These are phyloP conservation scores for Phlogophora meticulosa DNA, from an alignment of 2,888 invertebrate species.

Conservation along the genomic window DNA sequence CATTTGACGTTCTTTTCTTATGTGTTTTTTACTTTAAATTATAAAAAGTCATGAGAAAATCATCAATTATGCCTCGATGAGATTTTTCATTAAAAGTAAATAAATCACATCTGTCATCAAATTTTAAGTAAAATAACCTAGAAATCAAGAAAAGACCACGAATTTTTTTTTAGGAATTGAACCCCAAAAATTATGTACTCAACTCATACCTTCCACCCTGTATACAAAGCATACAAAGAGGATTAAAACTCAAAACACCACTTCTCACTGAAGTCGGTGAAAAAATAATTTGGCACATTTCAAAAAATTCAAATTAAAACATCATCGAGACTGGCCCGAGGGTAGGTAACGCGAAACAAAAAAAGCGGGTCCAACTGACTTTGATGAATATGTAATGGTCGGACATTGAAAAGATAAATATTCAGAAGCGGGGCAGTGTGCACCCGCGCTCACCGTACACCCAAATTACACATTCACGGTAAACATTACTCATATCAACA, in stretches of 20 bases:
- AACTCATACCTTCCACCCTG: too few species aligned
- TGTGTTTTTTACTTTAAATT: too few species aligned
- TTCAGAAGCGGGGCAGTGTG: slow-evolving; percentile 23
- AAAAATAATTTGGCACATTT: neutral
- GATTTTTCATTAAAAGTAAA: too few species aligned
- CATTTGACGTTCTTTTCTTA: too few species aligned
- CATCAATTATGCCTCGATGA: too few species aligned
- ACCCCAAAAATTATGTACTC: too few species aligned
- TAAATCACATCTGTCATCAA: too few species aligned
- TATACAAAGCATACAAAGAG: neutral
- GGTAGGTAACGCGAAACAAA: slow-evolving; percentile 13
- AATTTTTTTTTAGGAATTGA: too few species aligned
- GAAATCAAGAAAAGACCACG: too few species aligned
- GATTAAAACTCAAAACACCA: neutral
- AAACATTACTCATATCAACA: slow-evolving; percentile 43
- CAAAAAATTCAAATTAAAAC: slow-evolving; percentile 23
- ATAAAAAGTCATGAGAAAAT: too few species aligned
- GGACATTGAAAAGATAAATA: slow-evolving; percentile 58
- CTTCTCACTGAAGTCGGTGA: neutral
- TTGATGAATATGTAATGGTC: slow-evolving; percentile 59
- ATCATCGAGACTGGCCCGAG: slow-evolving; percentile 21
- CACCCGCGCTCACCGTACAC: slow-evolving; percentile 19
- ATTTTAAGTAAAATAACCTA: too few species aligned
- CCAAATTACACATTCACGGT: slow-evolving; percentile 44
- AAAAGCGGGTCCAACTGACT: slow-evolving; percentile 33